Evolutionary conservation across 1,140 invertebrate genomes (phyloP), one percentile per base, ranked within the genome.

Genomic region (Bombus vancouverensis): DNA sequence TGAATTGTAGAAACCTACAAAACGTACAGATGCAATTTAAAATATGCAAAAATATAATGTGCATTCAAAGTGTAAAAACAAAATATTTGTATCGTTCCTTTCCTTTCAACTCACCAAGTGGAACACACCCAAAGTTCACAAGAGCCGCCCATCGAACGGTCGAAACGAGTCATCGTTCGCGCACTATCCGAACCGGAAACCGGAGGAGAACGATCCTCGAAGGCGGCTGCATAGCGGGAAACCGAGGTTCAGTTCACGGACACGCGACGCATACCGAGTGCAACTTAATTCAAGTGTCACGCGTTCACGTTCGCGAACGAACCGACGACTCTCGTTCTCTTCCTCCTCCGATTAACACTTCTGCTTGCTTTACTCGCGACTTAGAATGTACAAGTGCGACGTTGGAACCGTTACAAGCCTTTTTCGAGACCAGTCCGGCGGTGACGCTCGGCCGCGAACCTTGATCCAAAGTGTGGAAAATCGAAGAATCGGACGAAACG

Each of bases 391-490:
- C 65, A 78, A 87, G 79, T 72, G 79, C 81, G 81, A 53, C 91
- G 89, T 81, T 91, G 88, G 79, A 91, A 94, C 93, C 93, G 93
- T 94, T 94, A 94, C 89, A 62, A 87, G 86, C 92, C 89, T 91
- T 91, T 32, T 92, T 92, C 91, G 89, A 93, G 91, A 90, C 90
- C 93, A 94, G 93, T 94, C 91, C 91, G 78, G 86, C 86, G 83
- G 87, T 72, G 89, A 88, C 92, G 77, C 86, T 82, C 91, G 91
- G 74, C 68, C 79, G 91, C 87, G 88, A 90, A 89, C 85, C 90
- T 91, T 87, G 89, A 90, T 57, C 62, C 72, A 87, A 44, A 25
- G 28, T 18, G 68, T 28, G 81, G 81, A 74, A 85, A 81, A 85
- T 70, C 53, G 68, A 62, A 28, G 77, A 74, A 75, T 79, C 71